These are phyloP conservation scores for Drosophila nr. medialis DNA, from an alignment of 2,888 invertebrate genomes.

Conservation along the genomic window DNA sequence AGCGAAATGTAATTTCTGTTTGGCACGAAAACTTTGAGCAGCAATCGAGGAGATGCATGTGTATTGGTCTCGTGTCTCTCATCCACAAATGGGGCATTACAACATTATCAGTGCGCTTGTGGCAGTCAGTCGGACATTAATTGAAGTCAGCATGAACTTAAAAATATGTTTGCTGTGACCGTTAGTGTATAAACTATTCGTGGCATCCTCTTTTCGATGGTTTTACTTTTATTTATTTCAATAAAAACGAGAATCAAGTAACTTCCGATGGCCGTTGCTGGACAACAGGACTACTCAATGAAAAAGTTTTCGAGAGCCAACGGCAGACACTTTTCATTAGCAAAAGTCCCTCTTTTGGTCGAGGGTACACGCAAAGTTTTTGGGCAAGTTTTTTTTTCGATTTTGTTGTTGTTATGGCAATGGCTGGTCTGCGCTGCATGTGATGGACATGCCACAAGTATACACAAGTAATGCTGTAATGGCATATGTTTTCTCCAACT, in stretches of 20 bases:
- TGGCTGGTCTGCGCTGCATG: slow-evolving; percentile 37
- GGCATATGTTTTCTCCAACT: slow-evolving; percentile 68
- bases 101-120: not conserved
- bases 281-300: slow-evolving; percentile 54
- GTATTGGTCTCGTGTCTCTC: slow-evolving; percentile 10
- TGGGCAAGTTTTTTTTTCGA: slow-evolving; percentile 25
- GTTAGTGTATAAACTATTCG: slow-evolving; percentile 20
- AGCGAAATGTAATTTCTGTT: slow-evolving; percentile 66
- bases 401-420: slow-evolving; percentile 8
- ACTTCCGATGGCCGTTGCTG: slow-evolving; percentile 63
- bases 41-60: slow-evolving; percentile 1
- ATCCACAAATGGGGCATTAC: not conserved
- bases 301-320: slow-evolving; percentile 65
- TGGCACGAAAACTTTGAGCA: slow-evolving; percentile 63
- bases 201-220: slow-evolving; percentile 39
- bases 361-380: slow-evolving; percentile 70
- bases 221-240: slow-evolving; percentile 74
- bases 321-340: slow-evolving; percentile 78
- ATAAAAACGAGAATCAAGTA: slow-evolving; percentile 61
- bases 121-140: not conserved
- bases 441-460: slow-evolving; percentile 72
- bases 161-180: not conserved
- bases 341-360: slow-evolving; percentile 42
- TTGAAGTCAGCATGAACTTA: not conserved
- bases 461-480: slow-evolving; percentile 68